phyloP scores from a whole-genome alignment of 2,113 vertebrate species.

The Mola mola region DNA sequence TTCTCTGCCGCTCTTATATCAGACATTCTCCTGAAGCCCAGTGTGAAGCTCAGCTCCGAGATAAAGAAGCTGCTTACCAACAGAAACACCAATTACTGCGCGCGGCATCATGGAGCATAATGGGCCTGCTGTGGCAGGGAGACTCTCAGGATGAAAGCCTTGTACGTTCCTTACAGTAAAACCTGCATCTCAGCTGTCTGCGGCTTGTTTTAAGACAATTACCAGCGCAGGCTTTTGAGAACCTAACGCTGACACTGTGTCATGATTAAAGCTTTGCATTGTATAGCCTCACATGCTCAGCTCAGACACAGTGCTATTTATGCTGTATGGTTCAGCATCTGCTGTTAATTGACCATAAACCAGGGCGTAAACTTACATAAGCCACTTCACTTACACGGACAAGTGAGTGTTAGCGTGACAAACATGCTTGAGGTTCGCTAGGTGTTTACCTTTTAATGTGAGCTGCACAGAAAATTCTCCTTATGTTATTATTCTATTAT shows the following conservation, averaged over 20 bases:
- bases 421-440: conserved; percentile 26
- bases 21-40: conserved; percentile 57
- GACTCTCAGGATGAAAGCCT: conserved; percentile 59
- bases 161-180: conserved; percentile 25
- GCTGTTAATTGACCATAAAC: conserved; percentile 22
- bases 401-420: conserved; percentile 19
- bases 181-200: conserved; percentile 39
- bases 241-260: conserved; percentile 4
- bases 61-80: conserved; percentile 67
- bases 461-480: conserved; percentile 12
- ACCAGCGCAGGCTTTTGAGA: neutral
- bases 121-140: conserved; percentile 61
- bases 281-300: conserved; percentile 6
- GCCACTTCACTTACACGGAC: conserved; percentile 6
- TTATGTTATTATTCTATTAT: conserved; percentile 2
- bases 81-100: conserved; percentile 70
- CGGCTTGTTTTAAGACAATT: conserved; percentile 36
- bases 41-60: conserved; percentile 49
- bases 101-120: conserved; percentile 61
- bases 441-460: conserved; percentile 37
- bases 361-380: conserved; percentile 18
- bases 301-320: conserved; percentile 1
- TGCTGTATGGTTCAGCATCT: conserved; percentile 18
- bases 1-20: conserved; percentile 50
- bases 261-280: conserved; percentile 11